Percentiles rank a stretch among this genome's conserved stretches.
Conservation (phyloP, 2,797 vertebrate species). For the Ara ararauna region DNA sequence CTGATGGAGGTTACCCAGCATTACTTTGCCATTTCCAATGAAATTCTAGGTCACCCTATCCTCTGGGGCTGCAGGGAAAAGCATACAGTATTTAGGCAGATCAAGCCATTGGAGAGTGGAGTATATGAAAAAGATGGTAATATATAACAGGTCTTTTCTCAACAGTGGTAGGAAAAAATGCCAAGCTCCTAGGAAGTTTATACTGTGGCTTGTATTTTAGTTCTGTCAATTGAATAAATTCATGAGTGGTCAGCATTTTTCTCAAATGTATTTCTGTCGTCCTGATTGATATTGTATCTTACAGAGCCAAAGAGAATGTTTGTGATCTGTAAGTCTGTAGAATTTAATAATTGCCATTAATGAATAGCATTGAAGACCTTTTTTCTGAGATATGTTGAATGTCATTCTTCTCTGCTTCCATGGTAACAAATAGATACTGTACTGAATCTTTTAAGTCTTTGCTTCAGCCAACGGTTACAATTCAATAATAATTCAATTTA, state of each 20-base stretch:
- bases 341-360: neutral
- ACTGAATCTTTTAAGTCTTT: neutral
- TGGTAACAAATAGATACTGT: neutral
- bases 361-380: neutral
- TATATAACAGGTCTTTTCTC: neutral
- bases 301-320: neutral
- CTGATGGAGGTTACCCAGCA: neutral
- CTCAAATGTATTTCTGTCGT: neutral
- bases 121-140: neutral
- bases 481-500: neutral
- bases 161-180: neutral
- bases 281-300: neutral
- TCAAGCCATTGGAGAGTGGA: neutral
- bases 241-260: neutral
- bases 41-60: neutral
- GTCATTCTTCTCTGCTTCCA: neutral
- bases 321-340: neutral
- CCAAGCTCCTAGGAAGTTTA: neutral
- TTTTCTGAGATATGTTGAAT: neutral
- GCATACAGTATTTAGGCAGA: neutral
- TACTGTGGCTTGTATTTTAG: neutral
- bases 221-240: neutral
- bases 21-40: neutral
- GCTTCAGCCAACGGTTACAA: neutral
- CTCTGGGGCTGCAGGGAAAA: neutral